Percentiles rank a stretch among this genome's conserved stretches.
These are phyloP conservation scores for Acleris holmiana DNA, from an alignment of 2,888 invertebrate species.

Conservation along the genomic window DNA sequence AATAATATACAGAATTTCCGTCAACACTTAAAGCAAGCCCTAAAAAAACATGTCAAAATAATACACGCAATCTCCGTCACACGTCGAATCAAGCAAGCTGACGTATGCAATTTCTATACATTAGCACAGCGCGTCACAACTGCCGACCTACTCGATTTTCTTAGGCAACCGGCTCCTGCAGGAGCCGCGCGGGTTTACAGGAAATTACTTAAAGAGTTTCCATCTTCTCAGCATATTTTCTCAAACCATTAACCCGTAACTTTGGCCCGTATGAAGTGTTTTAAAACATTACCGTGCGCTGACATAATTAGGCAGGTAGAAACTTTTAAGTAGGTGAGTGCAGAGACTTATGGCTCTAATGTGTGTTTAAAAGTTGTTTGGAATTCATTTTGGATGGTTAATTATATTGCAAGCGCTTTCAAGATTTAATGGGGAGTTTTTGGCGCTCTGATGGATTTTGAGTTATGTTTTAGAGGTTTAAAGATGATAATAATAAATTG, in stretches of 20 bases:
- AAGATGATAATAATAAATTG: background rate
- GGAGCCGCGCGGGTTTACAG: conserved; percentile 4
- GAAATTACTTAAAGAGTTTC: conserved; percentile 42
- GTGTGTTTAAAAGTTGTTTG: conserved; percentile 46
- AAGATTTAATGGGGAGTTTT: conserved; percentile 24
- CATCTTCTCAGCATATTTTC: conserved; percentile 60
- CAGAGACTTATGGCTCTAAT: conserved; percentile 50
- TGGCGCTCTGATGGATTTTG: background rate
- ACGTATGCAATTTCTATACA: conserved; percentile 53
- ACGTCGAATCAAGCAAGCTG: conserved; percentile 22
- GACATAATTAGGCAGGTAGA: conserved; percentile 62
- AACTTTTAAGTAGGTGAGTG: conserved; percentile 63
- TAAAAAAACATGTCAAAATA: conserved; percentile 14
- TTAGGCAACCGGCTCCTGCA: background rate
- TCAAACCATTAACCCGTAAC: conserved; percentile 58
- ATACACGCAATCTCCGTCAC: conserved; percentile 22
- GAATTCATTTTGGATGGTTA: conserved; percentile 43
- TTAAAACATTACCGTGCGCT: conserved; percentile 68
- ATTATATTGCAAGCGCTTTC: conserved; percentile 31
- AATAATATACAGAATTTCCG: no score
- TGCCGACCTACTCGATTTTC: background rate
- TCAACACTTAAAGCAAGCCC: background rate
- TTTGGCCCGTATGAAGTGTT: conserved; percentile 65
- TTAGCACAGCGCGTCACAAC: conserved; percentile 46
- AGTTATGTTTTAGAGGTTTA: background rate